Percentiles rank a stretch among this genome's conserved stretches.
Conservation (phyloP, 2,797 vertebrate species). For the Myripristis jacobus region DNA sequence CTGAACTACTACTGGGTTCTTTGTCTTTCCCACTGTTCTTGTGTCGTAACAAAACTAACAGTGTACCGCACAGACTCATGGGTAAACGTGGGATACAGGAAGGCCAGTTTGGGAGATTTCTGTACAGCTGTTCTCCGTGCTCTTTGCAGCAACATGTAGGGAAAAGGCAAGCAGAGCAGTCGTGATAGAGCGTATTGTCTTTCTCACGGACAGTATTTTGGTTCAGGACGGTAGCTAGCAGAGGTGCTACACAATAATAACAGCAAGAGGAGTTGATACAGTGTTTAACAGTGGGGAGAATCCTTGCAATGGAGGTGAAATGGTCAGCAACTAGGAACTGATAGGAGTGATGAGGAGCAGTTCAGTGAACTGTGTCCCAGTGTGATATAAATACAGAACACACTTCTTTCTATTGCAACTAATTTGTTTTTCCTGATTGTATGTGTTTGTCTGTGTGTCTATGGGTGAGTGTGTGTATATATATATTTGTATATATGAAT, state of each 20-base stretch:
- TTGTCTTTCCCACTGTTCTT: constrained; percentile 11
- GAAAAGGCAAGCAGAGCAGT: neutral
- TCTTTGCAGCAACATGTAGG: neutral
- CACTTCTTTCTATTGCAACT: constrained; percentile 44
- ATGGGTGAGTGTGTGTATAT: constrained; percentile 59
- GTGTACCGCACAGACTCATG: neutral
- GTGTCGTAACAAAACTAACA: constrained; percentile 12
- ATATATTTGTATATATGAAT: constrained; percentile 83
- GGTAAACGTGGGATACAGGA: neutral
- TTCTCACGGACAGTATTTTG: neutral
- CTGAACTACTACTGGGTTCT: constrained; percentile 12
- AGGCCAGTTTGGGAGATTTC: constrained; percentile 29
- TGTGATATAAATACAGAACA: constrained; percentile 8
- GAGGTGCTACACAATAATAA: neutral
- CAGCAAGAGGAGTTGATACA: neutral
- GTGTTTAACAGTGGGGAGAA: constrained; percentile 1
- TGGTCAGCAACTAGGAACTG: constrained; percentile 11
- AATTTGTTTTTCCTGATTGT: constrained; percentile 35
- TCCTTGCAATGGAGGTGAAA: constrained; percentile 14
- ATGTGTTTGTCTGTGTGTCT: constrained; percentile 38
- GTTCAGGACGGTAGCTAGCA: neutral
- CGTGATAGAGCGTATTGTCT: neutral
- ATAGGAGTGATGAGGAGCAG: constrained; percentile 17
- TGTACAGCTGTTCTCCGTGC: neutral
- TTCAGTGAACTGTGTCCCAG: constrained; percentile 24